phyloP scores from a whole-genome alignment of 2,797 vertebrate species.

The Miichthys miiuy region DNA sequence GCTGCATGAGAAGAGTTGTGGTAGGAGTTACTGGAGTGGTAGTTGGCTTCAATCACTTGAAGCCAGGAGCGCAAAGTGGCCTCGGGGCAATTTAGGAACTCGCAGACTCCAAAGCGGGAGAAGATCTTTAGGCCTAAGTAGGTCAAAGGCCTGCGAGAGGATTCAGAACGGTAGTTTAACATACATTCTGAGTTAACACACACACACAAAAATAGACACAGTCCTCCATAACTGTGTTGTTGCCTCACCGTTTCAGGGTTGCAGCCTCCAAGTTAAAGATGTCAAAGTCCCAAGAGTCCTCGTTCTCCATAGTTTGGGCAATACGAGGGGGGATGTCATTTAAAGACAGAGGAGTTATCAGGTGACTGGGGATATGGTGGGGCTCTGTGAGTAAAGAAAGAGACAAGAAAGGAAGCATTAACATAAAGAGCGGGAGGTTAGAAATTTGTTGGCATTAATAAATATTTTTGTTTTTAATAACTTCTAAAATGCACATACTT shows the following conservation, averaged over 20 bases:
- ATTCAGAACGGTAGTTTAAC: slow-evolving; percentile 28
- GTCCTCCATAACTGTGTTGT: not conserved
- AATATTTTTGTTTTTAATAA: not conserved
- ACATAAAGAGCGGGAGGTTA: not conserved
- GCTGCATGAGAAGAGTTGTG: slow-evolving; percentile 98
- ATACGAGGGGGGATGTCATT: slow-evolving; percentile 93
- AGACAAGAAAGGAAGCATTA: slow-evolving; percentile 16
- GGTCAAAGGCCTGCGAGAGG: slow-evolving; percentile 89
- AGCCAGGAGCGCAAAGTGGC: slow-evolving; percentile 93
- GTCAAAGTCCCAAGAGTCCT: slow-evolving; percentile 96
- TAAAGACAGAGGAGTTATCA: slow-evolving; percentile 88
- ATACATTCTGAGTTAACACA: slow-evolving; percentile 5
- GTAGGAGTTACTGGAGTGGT: slow-evolving; percentile 96
- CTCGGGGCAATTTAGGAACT: slow-evolving; percentile 95
- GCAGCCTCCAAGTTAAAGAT: slow-evolving; percentile 95
- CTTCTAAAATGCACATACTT: not conserved
- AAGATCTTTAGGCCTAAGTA: slow-evolving; percentile 96
- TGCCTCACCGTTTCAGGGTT: slow-evolving; percentile 91
- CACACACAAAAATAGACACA: not conserved
- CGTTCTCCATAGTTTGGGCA: slow-evolving; percentile 93
- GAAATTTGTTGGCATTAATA: not conserved
- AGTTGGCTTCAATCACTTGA: slow-evolving; percentile 94
- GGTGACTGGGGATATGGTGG: slow-evolving; percentile 86
- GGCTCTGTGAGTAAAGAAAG: slow-evolving; percentile 81
- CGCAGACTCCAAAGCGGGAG: slow-evolving; percentile 94